Evolutionary conservation across 2,797 vertebrate species (phyloP).

Genomic region (Pipistrellus kuhlii): DNA sequence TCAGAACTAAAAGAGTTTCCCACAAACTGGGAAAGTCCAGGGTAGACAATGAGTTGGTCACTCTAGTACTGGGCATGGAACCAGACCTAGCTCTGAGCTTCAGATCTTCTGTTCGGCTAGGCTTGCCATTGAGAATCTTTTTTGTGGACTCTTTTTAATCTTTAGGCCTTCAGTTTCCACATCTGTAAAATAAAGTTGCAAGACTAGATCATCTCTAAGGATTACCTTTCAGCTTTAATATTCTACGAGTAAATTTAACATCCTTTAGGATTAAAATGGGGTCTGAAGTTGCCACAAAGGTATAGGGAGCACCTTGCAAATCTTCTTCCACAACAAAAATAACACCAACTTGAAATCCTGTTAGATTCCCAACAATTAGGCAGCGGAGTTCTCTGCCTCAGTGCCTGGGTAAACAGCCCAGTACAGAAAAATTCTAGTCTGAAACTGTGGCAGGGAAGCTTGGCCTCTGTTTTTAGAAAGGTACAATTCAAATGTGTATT

Average conservation of each 20-base stretch:
- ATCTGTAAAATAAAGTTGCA: neutral
- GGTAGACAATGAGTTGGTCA: neutral
- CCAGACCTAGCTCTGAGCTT: neutral
- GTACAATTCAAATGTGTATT: conserved; percentile 50
- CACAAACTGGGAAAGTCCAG: neutral
- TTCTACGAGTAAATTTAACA: neutral
- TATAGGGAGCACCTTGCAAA: neutral
- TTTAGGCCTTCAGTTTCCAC: conserved; percentile 2
- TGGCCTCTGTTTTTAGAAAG: neutral
- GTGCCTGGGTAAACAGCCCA: neutral
- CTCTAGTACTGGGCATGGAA: neutral
- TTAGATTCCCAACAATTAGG: neutral
- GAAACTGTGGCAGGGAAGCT: neutral
- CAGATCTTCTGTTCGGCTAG: neutral
- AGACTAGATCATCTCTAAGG: conserved; percentile 9
- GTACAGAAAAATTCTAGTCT: neutral
- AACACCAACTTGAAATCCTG: neutral
- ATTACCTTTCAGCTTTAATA: conserved; percentile 23
- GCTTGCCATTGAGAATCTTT: conserved; percentile 40
- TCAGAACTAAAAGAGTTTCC: neutral
- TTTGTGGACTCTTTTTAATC: neutral
- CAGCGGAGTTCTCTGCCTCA: neutral
- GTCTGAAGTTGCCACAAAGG: neutral
- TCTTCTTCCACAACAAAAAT: conserved; percentile 44
- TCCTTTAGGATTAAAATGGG: neutral